Conservation (phyloP, 2,113 vertebrate species). For the Atherinomorus stipes region DNA sequence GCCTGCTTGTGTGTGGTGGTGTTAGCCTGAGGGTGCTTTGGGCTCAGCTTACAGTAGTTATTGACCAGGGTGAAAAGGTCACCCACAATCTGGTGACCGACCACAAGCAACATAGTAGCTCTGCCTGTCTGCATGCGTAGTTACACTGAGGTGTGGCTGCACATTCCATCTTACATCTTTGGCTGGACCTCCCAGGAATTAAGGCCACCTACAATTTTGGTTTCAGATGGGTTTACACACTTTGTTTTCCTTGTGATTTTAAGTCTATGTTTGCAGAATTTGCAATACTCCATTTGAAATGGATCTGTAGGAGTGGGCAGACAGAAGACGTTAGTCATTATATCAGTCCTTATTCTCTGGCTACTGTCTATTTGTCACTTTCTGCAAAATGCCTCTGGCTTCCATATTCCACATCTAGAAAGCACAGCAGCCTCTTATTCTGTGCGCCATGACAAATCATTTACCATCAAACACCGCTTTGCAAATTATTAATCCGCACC, state of each 20-base stretch:
- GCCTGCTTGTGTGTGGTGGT: constrained; percentile 14
- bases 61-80: constrained; percentile 64
- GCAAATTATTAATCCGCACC: constrained; percentile 57
- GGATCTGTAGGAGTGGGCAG: not conserved
- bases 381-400: constrained; percentile 32
- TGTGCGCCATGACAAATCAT: constrained; percentile 47
- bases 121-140: constrained; percentile 33
- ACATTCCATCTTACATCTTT: constrained; percentile 50
- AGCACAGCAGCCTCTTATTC: constrained; percentile 21
- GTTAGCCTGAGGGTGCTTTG: constrained; percentile 34
- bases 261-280: not conserved
- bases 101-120: constrained; percentile 34
- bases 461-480: constrained; percentile 43
- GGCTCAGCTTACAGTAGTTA: constrained; percentile 53
- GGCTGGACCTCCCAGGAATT: constrained; percentile 57
- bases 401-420: constrained; percentile 35
- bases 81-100: constrained; percentile 25
- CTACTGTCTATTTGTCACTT: constrained; percentile 46
- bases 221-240: not conserved
- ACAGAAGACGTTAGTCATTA: constrained; percentile 21
- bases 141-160: constrained; percentile 24
- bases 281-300: not conserved
- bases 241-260: not conserved
- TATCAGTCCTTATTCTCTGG: constrained; percentile 44
- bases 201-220: constrained; percentile 31